Evolutionary conservation across 64 coral and sea anemone genomes (phyloP).

Genomic region (Hydrozoanthus tunicans): DNA sequence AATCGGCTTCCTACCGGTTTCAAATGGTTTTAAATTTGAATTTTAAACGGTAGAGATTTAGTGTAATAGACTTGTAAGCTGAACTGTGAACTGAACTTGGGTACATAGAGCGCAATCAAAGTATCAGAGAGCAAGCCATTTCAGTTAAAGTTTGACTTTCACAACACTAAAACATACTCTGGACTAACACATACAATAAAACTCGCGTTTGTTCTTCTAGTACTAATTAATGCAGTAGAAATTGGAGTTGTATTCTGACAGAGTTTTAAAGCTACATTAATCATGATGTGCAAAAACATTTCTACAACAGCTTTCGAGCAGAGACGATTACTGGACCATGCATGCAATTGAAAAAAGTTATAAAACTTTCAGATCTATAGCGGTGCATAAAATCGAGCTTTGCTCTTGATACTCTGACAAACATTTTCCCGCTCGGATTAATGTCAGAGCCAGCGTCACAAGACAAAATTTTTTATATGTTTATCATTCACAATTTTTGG

Average conservation of each 20-base stretch:
- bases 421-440: too few relatives aligned
- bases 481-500: too few relatives aligned
- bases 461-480: too few relatives aligned
- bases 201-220: conserved; percentile 41
- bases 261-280: conserved; percentile 51
- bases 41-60: too few relatives aligned
- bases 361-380: too few relatives aligned
- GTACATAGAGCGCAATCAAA: conserved; percentile 47
- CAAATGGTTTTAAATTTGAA: too few relatives aligned
- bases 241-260: conserved; percentile 47
- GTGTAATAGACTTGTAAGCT: too few relatives aligned
- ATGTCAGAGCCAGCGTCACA: too few relatives aligned
- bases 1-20: too few relatives aligned
- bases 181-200: conserved; percentile 47
- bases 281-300: conserved; percentile 50
- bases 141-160: conserved; percentile 42
- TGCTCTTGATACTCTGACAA: too few relatives aligned
- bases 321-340: conserved; percentile 44
- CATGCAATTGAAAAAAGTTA: neutral
- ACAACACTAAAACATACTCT: conserved; percentile 45
- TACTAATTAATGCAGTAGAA: conserved; percentile 51
- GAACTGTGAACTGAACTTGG: conserved; percentile 44
- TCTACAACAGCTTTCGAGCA: conserved; percentile 43
- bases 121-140: conserved; percentile 49
- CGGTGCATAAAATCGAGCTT: too few relatives aligned